Percentiles rank a stretch among this genome's conserved stretches.
phyloP scores from a whole-genome alignment of 2,888 invertebrate genomes.

The Scaptomyza tumidula region DNA sequence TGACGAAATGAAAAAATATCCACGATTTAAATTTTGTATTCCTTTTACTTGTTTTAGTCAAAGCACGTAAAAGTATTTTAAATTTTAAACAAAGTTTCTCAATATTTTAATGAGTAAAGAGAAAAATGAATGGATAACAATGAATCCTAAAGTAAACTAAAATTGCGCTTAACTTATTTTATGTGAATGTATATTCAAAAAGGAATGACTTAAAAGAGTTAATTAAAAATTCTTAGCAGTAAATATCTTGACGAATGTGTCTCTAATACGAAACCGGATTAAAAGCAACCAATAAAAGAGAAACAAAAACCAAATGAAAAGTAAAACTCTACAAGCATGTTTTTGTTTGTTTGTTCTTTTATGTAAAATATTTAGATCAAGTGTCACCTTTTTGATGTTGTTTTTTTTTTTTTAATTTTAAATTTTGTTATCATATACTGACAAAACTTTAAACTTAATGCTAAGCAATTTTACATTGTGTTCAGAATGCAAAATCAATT shows the following conservation, averaged over 20 bases:
- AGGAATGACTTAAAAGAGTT: constrained; percentile 81
- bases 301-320: constrained; percentile 1
- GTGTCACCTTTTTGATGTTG: neutral
- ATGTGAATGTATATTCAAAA: constrained; percentile 60
- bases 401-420: constrained; percentile 40
- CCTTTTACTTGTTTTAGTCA: constrained; percentile 49
- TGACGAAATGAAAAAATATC: constrained; percentile 43
- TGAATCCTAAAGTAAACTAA: constrained; percentile 54
- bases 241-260: constrained; percentile 38
- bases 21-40: constrained; percentile 52
- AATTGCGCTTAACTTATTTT: constrained; percentile 70
- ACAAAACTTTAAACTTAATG: constrained; percentile 56
- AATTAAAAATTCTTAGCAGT: constrained; percentile 78
- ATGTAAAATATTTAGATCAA: constrained; percentile 26
- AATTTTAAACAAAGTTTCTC: constrained; percentile 48
- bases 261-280: constrained; percentile 59
- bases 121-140: constrained; percentile 58
- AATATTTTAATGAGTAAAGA: constrained; percentile 11
- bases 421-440: constrained; percentile 41
- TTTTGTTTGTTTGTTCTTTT: constrained; percentile 20
- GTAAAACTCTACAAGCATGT: constrained; percentile 26
- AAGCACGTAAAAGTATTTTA: constrained; percentile 55
- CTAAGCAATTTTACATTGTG: constrained; percentile 70
- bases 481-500: constrained; percentile 40
- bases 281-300: constrained; percentile 34